Evolutionary conservation across 2,797 vertebrate genomes (phyloP).

Genomic region (Enteromius paludinosus): DNA sequence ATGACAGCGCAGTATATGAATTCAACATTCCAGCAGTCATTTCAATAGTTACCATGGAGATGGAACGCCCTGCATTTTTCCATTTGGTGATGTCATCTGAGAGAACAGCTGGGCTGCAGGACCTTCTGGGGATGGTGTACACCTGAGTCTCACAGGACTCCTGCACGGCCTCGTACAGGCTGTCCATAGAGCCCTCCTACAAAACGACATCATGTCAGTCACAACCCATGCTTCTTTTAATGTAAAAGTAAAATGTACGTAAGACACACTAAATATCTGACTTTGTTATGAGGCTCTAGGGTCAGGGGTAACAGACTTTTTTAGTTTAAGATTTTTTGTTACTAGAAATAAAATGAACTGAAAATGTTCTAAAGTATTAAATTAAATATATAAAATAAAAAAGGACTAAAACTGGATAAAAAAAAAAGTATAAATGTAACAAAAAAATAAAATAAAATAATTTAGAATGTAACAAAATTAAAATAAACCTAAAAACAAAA

Average conservation of each 20-base stretch:
- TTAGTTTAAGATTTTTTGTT: background rate
- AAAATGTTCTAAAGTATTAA: background rate
- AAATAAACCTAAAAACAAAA: background rate
- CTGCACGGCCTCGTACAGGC: conserved; percentile 88
- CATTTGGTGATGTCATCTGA: conserved; percentile 63
- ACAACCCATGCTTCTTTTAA: background rate
- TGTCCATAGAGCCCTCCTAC: conserved; percentile 91
- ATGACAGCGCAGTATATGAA: conserved; percentile 12
- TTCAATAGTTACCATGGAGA: conserved; percentile 79
- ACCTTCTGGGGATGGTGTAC: conserved; percentile 60
- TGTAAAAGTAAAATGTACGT: background rate
- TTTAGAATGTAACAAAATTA: background rate
- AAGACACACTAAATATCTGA: background rate
- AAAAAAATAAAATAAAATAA: background rate
- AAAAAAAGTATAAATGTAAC: background rate
- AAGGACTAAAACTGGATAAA: background rate
- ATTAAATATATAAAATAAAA: background rate
- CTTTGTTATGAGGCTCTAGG: background rate
- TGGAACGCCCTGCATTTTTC: conserved; percentile 70
- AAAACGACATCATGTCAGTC: conserved; percentile 19
- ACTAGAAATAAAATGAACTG: background rate
- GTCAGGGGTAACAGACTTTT: background rate
- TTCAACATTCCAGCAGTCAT: conserved; percentile 7
- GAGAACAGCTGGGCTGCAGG: conserved; percentile 70
- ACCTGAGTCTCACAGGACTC: conserved; percentile 73